These are phyloP conservation scores for Amphiprion ocellaris DNA, from an alignment of 2,113 vertebrate genomes.

Conservation along the genomic window DNA sequence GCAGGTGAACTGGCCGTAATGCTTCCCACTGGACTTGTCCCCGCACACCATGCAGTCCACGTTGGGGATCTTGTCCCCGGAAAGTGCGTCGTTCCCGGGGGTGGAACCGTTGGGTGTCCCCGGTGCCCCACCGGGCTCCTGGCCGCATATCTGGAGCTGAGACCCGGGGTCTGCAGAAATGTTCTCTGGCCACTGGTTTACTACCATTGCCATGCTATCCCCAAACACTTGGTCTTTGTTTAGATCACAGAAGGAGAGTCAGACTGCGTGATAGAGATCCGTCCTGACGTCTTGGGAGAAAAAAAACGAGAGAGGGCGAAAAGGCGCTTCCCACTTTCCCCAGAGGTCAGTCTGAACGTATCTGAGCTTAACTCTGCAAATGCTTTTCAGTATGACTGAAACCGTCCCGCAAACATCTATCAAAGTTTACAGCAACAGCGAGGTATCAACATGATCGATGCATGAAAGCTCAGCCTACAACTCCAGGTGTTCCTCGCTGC, in stretches of 20 bases:
- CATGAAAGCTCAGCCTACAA: conserved; percentile 44
- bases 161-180: conserved; percentile 86
- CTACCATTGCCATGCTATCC: conserved; percentile 91
- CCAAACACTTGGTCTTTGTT: conserved; percentile 71
- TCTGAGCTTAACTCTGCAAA: neutral
- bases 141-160: conserved; percentile 87
- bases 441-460: conserved; percentile 71
- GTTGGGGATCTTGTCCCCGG: conserved; percentile 87
- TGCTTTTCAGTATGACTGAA: neutral
- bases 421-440: conserved; percentile 58
- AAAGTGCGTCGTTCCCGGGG: conserved; percentile 86
- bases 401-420: conserved; percentile 48
- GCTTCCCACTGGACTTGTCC: conserved; percentile 91
- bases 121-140: conserved; percentile 86
- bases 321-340: conserved; percentile 66
- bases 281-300: conserved; percentile 66
- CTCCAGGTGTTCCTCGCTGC: conserved; percentile 55
- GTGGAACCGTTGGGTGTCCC: conserved; percentile 86
- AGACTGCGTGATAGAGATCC: conserved; percentile 69
- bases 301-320: conserved; percentile 39
- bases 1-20: conserved; percentile 91
- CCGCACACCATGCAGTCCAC: conserved; percentile 92
- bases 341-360: conserved; percentile 37
- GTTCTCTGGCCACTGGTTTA: conserved; percentile 90
- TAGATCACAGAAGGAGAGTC: conserved; percentile 69